Evolutionary conservation across 2,113 vertebrate genomes (phyloP).

Genomic region (Tetrao urogallus): DNA sequence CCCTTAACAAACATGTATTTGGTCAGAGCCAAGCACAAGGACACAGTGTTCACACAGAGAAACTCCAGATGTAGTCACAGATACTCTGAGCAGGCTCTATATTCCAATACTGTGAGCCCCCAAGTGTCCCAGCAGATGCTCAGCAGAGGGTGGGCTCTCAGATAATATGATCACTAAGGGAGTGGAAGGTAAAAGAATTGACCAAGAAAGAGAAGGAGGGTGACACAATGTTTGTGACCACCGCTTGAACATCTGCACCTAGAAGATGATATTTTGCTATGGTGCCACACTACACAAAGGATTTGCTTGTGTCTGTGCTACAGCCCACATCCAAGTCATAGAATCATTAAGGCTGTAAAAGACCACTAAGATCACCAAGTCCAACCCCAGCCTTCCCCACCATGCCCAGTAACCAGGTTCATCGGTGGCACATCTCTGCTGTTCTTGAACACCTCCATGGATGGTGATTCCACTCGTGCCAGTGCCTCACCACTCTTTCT

Average conservation of each 20-base stretch:
- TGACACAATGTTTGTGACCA: not conserved
- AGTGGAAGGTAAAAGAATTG: not conserved
- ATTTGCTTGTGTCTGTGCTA: not conserved
- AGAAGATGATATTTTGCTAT: not conserved
- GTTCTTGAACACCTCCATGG: too few relatives aligned
- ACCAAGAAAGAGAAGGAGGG: not conserved
- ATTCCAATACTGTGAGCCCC: not conserved
- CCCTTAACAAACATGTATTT: not conserved
- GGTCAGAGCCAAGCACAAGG: not conserved
- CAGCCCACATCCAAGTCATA: not conserved
- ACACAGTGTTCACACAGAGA: not conserved
- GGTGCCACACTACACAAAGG: not conserved
- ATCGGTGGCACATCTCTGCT: too few relatives aligned
- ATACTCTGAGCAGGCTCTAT: not conserved
- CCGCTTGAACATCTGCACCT: fast-evolving
- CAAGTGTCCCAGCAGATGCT: not conserved
- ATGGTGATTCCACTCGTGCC: too few relatives aligned
- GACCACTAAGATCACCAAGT: too few relatives aligned
- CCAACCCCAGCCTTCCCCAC: too few relatives aligned
- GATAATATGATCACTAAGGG: too few relatives aligned
- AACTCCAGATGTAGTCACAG: not conserved
- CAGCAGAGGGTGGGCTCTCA: not conserved
- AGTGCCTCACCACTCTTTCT: too few relatives aligned
- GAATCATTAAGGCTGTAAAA: too few relatives aligned
- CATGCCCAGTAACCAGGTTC: too few relatives aligned